phyloP scores from a whole-genome alignment of 2,888 invertebrate genomes.

The Eristalis arbustorum region DNA sequence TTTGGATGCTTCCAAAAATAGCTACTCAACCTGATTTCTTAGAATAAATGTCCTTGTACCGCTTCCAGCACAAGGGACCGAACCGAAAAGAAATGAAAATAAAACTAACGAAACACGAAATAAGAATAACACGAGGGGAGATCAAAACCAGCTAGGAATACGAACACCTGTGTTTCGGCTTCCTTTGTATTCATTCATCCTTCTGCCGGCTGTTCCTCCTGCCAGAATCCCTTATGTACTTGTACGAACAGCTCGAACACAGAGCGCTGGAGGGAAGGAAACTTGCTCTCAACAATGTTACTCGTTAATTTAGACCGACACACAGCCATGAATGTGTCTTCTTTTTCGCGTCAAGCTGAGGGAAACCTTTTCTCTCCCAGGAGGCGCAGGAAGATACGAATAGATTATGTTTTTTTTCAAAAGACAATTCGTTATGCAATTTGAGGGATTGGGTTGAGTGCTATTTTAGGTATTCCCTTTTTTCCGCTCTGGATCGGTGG shows the following conservation, averaged over 20 bases:
- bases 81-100: background rate
- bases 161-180: slow-evolving; percentile 60
- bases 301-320: background rate
- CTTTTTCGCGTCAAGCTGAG: background rate
- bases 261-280: background rate
- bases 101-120: slow-evolving; percentile 1
- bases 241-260: background rate
- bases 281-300: background rate
- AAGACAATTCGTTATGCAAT: background rate
- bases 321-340: background rate
- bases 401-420: background rate
- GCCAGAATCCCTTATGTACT: background rate
- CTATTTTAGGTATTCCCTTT: background rate
- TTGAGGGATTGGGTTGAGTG: background rate
- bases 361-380: background rate
- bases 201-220: background rate
- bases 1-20: slow-evolving; percentile 10
- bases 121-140: background rate
- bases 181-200: slow-evolving; percentile 25
- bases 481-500: background rate
- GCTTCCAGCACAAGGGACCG: background rate
- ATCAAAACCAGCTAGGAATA: slow-evolving; percentile 1
- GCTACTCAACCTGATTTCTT: background rate
- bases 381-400: background rate
- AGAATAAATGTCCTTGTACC: slow-evolving; percentile 6